Evolutionary conservation across 2,888 invertebrate genomes (phyloP), one percentile per base, ranked within the genome.

Genomic region (Eustalomyia histrio): DNA sequence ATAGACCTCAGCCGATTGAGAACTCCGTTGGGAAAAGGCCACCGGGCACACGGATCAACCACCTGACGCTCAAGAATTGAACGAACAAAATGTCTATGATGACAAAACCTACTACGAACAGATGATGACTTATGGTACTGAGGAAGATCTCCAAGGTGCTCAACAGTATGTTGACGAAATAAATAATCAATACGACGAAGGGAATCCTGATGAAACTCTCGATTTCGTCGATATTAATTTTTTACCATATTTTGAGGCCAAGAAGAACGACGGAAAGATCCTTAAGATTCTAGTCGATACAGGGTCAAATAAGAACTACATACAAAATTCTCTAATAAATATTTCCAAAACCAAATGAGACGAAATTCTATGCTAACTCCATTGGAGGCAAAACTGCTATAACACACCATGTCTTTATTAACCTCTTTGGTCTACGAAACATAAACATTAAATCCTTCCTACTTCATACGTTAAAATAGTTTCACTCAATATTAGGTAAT

Each of bases 401-500:
- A 8, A 14, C 67, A 5, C 60, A 75, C 2, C 39, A 67, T 16
- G 43, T 29, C 2, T 14, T 52, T 17, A 50, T 67, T 4, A 75
- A 58, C 16, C 12, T 74, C 5, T 74, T 65, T 18, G 52, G 53
- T 21, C n/a, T 64, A 76, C 50, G 29, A 4, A 18, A 39, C 10
- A 43, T 14, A 16, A 12, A 29, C 17, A 68, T 63, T 9, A 68
- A 76, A 63, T 76, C 68, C 17, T 76, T 53, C 52, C 21, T 76
- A n/a, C n/a, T 76, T 16, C 55, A 63, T 12, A 29, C 60, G 24
- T n/a, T 75, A 14, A 75, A 67, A 75, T 60, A 58, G 7, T 63
- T 63, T 39, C 55, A 73, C 39, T 43, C 39, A 14, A 64, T 73
- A 9, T 17, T 73, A 14, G 72, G 74, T 9, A 58, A 67, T 58